phyloP scores from a whole-genome alignment of 2,797 vertebrate species.

The Natrix natrix region DNA sequence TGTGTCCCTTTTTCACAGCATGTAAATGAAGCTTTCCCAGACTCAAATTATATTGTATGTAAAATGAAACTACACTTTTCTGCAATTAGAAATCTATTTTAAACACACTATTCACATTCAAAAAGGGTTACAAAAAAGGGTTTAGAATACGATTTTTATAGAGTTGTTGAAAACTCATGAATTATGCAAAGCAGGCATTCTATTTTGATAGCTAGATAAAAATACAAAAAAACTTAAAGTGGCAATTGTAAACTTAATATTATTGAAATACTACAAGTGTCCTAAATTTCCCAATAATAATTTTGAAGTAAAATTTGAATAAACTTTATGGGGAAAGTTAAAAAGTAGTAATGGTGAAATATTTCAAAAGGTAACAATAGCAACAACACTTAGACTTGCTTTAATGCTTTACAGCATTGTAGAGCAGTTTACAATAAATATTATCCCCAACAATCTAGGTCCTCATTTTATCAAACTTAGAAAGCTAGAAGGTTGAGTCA shows the following conservation, averaged over 20 bases:
- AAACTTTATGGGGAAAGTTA: conserved; percentile 40
- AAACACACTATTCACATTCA: conserved; percentile 47
- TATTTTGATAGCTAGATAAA: conserved; percentile 73
- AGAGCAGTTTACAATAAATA: neutral
- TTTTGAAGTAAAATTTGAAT: conserved; percentile 54
- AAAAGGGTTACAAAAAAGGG: conserved; percentile 54
- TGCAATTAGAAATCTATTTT: conserved; percentile 46
- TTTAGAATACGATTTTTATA: conserved; percentile 59
- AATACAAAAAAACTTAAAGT: conserved; percentile 66
- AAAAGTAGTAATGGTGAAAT: neutral
- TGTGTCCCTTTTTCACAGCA: neutral
- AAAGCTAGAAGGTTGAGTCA: neutral
- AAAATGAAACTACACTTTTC: conserved; percentile 44
- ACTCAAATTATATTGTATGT: conserved; percentile 22
- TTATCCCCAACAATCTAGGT: neutral
- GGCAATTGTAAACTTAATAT: conserved; percentile 53
- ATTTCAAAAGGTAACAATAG: neutral
- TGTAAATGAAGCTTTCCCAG: conserved; percentile 44
- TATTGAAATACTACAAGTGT: conserved; percentile 52
- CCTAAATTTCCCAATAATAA: conserved; percentile 56
- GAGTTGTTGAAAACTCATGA: conserved; percentile 59
- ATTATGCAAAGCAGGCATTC: conserved; percentile 69
- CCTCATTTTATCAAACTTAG: neutral
- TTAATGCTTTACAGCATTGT: neutral
- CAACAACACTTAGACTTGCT: neutral